These are phyloP conservation scores for Stigmatopora nigra DNA, from an alignment of 2,113 vertebrate species.

Conservation along the genomic window DNA sequence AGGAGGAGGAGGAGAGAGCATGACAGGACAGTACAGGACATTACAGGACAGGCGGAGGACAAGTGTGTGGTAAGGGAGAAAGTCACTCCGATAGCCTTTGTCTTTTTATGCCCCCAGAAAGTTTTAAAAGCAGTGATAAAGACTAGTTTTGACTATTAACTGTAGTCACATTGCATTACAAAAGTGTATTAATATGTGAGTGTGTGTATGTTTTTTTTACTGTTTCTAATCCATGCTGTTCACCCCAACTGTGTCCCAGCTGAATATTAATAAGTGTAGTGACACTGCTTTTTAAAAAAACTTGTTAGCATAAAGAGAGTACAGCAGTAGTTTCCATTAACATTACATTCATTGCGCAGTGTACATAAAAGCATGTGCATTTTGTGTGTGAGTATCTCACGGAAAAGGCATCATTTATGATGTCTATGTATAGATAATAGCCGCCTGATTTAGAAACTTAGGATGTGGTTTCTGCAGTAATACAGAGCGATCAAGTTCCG, in stretches of 20 bases:
- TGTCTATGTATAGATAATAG: conserved; percentile 59
- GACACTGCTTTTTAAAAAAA: conserved; percentile 62
- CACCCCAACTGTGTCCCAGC: conserved; percentile 45
- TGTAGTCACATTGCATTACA: conserved; percentile 18
- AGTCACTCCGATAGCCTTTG: conserved; percentile 32
- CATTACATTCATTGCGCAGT: conserved; percentile 38
- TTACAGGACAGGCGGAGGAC: conserved; percentile 16
- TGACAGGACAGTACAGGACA: conserved; percentile 9
- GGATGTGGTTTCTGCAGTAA: conserved; percentile 66
- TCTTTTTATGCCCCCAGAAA: not conserved
- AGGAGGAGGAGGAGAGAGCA: conserved; percentile 15
- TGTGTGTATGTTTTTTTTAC: conserved; percentile 20
- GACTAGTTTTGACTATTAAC: conserved; percentile 1
- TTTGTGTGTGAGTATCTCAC: conserved; percentile 7
- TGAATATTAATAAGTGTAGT: conserved; percentile 61
- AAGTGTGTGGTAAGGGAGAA: conserved; percentile 9
- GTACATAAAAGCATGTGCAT: conserved; percentile 17
- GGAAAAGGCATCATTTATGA: conserved; percentile 44
- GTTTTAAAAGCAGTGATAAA: not conserved
- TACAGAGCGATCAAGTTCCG: conserved; percentile 59
- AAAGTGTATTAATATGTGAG: conserved; percentile 11
- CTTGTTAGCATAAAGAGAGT: conserved; percentile 65
- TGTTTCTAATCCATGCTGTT: conserved; percentile 46
- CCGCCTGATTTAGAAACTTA: conserved; percentile 63
- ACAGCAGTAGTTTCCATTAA: conserved; percentile 62